phyloP scores from a whole-genome alignment of 2,113 vertebrate species.

The Sapajus apella region DNA sequence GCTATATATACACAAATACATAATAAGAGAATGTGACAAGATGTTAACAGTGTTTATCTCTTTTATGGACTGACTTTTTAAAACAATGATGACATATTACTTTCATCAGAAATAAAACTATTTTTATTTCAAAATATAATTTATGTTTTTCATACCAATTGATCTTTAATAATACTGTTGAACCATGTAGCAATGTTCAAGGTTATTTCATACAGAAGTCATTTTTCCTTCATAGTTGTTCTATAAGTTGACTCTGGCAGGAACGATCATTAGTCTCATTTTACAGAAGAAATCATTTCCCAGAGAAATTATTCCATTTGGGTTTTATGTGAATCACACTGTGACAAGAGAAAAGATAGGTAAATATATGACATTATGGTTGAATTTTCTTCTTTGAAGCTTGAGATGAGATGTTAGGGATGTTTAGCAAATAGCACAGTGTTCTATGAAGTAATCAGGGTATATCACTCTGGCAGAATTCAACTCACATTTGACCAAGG shows the following conservation, averaged over 20 bases:
- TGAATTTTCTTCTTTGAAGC: background rate
- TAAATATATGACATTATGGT: background rate
- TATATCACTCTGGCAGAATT: background rate
- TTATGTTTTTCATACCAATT: background rate
- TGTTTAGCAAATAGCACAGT: background rate
- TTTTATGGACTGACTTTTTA: background rate
- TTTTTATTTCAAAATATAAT: constrained; percentile 5
- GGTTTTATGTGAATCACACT: background rate
- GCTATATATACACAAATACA: background rate
- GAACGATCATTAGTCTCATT: background rate
- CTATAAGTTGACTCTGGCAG: background rate
- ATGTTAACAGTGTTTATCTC: background rate
- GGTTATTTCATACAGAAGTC: background rate
- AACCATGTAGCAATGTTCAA: background rate
- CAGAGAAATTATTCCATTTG: background rate
- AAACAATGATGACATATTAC: background rate
- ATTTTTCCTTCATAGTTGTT: constrained; percentile 35
- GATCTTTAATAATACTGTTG: background rate
- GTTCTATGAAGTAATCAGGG: background rate
- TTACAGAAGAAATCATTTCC: constrained; percentile 3
- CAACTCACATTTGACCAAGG: background rate
- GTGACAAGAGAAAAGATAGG: background rate
- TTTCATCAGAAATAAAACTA: background rate
- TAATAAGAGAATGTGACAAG: background rate
- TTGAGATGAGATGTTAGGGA: background rate